Evolutionary conservation across 2,113 vertebrate species (phyloP).

Genomic region (Planiliza haematocheilus): DNA sequence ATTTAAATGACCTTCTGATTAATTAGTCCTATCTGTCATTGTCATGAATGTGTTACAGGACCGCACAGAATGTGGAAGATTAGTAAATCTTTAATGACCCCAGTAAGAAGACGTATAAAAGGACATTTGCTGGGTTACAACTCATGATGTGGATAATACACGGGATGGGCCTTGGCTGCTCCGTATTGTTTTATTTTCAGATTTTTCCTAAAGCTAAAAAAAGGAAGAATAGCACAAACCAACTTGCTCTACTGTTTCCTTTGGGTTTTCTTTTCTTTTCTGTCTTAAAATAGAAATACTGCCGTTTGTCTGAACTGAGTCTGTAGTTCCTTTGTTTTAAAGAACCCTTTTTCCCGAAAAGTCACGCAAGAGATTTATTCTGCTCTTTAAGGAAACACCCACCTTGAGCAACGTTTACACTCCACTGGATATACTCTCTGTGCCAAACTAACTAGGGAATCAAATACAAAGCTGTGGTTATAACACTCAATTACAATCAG

Average conservation of each 20-base stretch:
- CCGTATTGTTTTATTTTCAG: background rate
- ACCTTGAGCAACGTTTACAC: too few species aligned
- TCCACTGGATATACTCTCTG: too few species aligned
- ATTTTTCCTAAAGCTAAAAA: too few species aligned
- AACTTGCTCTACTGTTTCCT: background rate
- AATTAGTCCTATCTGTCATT: slow-evolving; percentile 44
- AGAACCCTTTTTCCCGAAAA: background rate
- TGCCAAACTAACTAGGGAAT: too few species aligned
- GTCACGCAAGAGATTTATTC: background rate
- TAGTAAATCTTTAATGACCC: slow-evolving; percentile 52
- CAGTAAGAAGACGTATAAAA: slow-evolving; percentile 16
- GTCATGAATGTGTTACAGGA: slow-evolving; percentile 23
- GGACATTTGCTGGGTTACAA: slow-evolving; percentile 2
- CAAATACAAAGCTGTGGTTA: too few species aligned
- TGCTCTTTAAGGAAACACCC: too few species aligned
- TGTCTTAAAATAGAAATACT: background rate
- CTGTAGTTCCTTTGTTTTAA: slow-evolving; percentile 31
- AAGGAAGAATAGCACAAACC: background rate
- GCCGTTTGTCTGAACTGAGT: slow-evolving; percentile 21
- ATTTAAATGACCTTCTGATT: slow-evolving; percentile 33
- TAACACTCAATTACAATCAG: too few species aligned
- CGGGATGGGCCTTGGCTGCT: background rate
- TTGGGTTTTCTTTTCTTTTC: slow-evolving; percentile 16
- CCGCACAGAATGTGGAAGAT: slow-evolving; percentile 10
- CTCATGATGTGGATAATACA: background rate